Evolutionary conservation across 2,797 vertebrate genomes (phyloP).

Genomic region (Ptychobarbus kaznakovi): DNA sequence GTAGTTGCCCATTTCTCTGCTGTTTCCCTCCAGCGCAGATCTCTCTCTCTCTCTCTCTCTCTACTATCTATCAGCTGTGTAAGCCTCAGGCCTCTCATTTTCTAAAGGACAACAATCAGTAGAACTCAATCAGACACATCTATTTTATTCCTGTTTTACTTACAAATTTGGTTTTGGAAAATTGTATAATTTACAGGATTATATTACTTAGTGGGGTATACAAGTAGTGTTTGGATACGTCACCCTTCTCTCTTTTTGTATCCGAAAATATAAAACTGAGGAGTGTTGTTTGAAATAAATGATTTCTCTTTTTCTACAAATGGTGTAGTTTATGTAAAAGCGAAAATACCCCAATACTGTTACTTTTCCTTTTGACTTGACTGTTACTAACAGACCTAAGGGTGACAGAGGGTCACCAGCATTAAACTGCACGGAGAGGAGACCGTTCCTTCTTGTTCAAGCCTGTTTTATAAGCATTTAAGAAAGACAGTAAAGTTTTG

Average conservation of each 20-base stretch:
- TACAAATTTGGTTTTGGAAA: conserved; percentile 59
- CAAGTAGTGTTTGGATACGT: conserved; percentile 45
- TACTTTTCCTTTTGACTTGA: conserved; percentile 22
- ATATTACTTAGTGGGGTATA: conserved; percentile 46
- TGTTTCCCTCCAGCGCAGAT: conserved; percentile 31
- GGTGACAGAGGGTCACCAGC: not conserved
- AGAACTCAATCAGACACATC: conserved; percentile 32
- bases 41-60: conserved; percentile 18
- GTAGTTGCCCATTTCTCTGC: conserved; percentile 31
- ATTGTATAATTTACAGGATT: conserved; percentile 47
- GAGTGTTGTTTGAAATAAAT: conserved; percentile 56
- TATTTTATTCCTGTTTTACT: conserved; percentile 48
- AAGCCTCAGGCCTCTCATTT: conserved; percentile 30
- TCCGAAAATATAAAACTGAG: conserved; percentile 42
- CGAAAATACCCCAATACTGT: conserved; percentile 5
- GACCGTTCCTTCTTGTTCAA: conserved; percentile 1
- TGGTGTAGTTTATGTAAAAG: conserved; percentile 41
- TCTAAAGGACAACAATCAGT: conserved; percentile 47
- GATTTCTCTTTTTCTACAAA: conserved; percentile 55
- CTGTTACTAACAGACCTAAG: conserved; percentile 27
- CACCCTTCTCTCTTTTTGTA: conserved; percentile 51
- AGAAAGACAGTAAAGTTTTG: conserved; percentile 9
- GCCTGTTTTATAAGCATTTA: conserved; percentile 16
- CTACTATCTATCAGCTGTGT: conserved; percentile 5
- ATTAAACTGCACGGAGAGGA: not conserved